Percentiles rank a stretch among this genome's conserved stretches.
Evolutionary conservation across 53 echinoderm and acorn worm species (phyloP).

Genomic region (Crossaster papposus): DNA sequence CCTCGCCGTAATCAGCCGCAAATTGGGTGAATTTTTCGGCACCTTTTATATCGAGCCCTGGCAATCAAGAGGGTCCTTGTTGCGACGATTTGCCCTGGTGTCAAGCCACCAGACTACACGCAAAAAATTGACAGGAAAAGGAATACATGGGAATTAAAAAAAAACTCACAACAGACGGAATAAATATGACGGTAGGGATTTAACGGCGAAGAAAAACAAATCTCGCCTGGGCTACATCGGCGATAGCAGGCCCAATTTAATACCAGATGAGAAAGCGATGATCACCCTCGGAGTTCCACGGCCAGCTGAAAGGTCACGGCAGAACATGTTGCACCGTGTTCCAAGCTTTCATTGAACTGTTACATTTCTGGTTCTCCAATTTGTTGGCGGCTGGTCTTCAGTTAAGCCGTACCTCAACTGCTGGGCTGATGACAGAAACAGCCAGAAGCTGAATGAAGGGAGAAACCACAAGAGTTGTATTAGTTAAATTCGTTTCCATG

Average conservation of each 20-base stretch:
- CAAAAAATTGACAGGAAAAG: not conserved
- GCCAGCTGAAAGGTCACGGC: constrained; percentile 38
- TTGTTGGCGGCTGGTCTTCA: constrained; percentile 54
- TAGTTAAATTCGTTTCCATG: too few species aligned
- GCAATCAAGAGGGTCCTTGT: constrained; percentile 23
- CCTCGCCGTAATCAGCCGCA: constrained; percentile 28
- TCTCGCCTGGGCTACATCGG: constrained; percentile 3
- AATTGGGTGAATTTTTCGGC: constrained; percentile 52
- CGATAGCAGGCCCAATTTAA: constrained; percentile 46
- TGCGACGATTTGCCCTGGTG: not conserved
- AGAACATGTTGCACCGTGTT: constrained; percentile 44
- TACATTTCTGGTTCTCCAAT: constrained; percentile 49
- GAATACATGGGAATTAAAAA: not conserved
- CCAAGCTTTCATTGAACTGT: constrained; percentile 56
- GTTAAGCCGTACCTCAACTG: constrained; percentile 15
- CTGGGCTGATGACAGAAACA: constrained; percentile 48
- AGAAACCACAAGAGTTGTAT: not conserved
- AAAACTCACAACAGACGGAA: constrained; percentile 40
- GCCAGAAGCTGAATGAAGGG: not conserved
- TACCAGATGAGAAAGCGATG: constrained; percentile 56
- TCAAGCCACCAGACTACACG: not conserved
- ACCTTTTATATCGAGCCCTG: constrained; percentile 26
- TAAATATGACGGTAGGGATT: constrained; percentile 31
- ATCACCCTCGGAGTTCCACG: not conserved
- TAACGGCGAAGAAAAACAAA: not conserved